Percentiles rank a stretch among this genome's conserved stretches.
phyloP scores from a whole-genome alignment of 1,140 invertebrate genomes.

The Ruditapes philippinarum region DNA sequence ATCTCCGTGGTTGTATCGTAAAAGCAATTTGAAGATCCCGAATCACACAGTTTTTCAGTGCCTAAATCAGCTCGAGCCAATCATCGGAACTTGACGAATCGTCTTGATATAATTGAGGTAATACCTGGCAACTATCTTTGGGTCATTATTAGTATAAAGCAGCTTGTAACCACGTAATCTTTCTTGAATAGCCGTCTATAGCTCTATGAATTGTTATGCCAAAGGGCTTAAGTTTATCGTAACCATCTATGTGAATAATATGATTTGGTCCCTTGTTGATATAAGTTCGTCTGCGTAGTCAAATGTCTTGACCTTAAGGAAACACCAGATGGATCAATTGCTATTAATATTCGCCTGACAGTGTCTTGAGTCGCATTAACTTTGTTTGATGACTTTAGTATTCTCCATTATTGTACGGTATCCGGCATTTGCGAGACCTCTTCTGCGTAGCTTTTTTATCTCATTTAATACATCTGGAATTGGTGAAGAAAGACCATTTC shows the following conservation, averaged over 20 bases:
- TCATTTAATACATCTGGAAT: not conserved
- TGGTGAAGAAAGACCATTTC: not conserved
- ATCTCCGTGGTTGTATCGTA: not conserved
- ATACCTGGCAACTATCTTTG: slow-evolving; percentile 73
- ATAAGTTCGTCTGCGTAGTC: slow-evolving; percentile 21
- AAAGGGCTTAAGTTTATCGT: slow-evolving; percentile 83
- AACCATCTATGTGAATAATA: slow-evolving; percentile 70
- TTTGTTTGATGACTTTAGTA: not conserved
- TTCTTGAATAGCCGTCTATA: slow-evolving; percentile 82
- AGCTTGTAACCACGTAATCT: slow-evolving; percentile 81
- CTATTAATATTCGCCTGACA: not conserved
- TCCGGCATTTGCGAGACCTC: not conserved
- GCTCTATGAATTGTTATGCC: slow-evolving; percentile 82
- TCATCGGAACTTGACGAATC: slow-evolving; percentile 26
- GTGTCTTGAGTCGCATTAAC: slow-evolving; percentile 26
- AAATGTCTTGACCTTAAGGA: not conserved
- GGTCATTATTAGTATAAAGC: slow-evolving; percentile 76
- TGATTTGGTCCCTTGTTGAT: slow-evolving; percentile 18
- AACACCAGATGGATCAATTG: slow-evolving; percentile 4
- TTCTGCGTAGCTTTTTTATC: not conserved
- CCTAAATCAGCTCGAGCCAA: slow-evolving; percentile 56
- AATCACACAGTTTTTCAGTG: slow-evolving; percentile 63
- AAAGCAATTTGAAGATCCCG: slow-evolving; percentile 58
- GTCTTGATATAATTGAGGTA: slow-evolving; percentile 71
- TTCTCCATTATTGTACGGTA: slow-evolving; percentile 5